phyloP scores from a whole-genome alignment of 2,113 vertebrate genomes.

The Phoxinus phoxinus region DNA sequence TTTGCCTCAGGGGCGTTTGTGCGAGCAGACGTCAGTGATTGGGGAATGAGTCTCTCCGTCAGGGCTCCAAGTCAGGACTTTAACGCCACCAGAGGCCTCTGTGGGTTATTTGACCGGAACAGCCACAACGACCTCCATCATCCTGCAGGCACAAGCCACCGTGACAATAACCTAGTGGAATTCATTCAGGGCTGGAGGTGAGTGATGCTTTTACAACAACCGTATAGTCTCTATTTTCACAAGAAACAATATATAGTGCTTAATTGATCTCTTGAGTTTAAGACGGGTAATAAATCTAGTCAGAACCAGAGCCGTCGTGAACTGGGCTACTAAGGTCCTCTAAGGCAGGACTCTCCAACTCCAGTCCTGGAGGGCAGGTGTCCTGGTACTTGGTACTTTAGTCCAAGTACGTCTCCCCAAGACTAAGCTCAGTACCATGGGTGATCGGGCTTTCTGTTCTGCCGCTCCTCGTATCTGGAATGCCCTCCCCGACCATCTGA shows the following conservation, averaged over 20 bases:
- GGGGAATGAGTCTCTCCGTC: conserved; percentile 79
- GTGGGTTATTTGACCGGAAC: conserved; percentile 77
- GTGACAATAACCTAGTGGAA: conserved; percentile 57
- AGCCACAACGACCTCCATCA: conserved; percentile 75
- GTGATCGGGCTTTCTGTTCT: too few species aligned
- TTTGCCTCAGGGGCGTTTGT: conserved; percentile 82
- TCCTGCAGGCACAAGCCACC: conserved; percentile 52
- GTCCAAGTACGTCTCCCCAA: too few species aligned
- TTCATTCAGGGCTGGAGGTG: conserved; percentile 81
- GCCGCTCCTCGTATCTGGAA: too few species aligned
- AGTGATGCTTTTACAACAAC: background rate
- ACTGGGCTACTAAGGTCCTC: background rate
- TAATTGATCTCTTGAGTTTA: conserved; percentile 5
- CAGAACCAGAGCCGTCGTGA: background rate
- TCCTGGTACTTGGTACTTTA: too few species aligned
- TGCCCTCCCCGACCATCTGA: too few species aligned
- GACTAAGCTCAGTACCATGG: too few species aligned
- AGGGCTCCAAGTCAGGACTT: conserved; percentile 73
- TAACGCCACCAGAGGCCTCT: conserved; percentile 75
- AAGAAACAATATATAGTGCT: background rate
- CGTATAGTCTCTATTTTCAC: background rate
- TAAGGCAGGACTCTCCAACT: background rate
- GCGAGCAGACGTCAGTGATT: conserved; percentile 70
- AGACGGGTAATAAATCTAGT: background rate
- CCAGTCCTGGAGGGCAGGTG: background rate